Evolutionary conservation across 2,888 invertebrate species (phyloP).

Genomic region (Latheticus oryzae): DNA sequence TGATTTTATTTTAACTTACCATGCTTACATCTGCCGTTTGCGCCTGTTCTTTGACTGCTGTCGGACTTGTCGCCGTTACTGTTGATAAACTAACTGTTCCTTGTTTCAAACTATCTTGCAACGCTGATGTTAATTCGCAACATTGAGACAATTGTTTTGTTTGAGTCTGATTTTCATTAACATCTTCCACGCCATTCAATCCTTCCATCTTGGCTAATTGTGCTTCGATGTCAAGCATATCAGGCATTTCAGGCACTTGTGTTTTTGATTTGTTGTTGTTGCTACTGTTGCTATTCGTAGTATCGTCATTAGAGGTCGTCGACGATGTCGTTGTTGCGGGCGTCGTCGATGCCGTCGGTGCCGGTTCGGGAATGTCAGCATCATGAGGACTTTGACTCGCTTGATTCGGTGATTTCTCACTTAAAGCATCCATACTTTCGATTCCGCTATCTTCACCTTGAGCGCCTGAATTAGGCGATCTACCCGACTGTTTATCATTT

Average conservation of each 20-base stretch:
- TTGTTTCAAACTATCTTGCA: constrained; percentile 59
- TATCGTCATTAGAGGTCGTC: too few relatives aligned
- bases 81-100: constrained; percentile 49
- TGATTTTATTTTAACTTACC: constrained; percentile 41
- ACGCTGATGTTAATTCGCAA: constrained; percentile 60
- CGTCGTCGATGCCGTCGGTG: constrained; percentile 4
- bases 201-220: constrained; percentile 78
- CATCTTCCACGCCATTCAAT: constrained; percentile 58
- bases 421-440: constrained; percentile 93
- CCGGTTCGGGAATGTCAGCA: constrained; percentile 58
- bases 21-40: constrained; percentile 55
- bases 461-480: constrained; percentile 63
- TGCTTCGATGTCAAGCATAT: constrained; percentile 76
- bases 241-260: constrained; percentile 70
- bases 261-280: constrained; percentile 53
- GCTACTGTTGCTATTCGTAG: too few relatives aligned
- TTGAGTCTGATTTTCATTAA: constrained; percentile 58
- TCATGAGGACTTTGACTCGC: constrained; percentile 80
- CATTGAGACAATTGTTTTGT: constrained; percentile 59
- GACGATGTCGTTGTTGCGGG: too few relatives aligned
- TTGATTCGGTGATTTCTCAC: constrained; percentile 85
- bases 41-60: constrained; percentile 41
- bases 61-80: constrained; percentile 37
- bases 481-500: constrained; percentile 50
- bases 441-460: constrained; percentile 92